Conservation (phyloP, 2,797 vertebrate species). For the Tiaroga cobitis region DNA sequence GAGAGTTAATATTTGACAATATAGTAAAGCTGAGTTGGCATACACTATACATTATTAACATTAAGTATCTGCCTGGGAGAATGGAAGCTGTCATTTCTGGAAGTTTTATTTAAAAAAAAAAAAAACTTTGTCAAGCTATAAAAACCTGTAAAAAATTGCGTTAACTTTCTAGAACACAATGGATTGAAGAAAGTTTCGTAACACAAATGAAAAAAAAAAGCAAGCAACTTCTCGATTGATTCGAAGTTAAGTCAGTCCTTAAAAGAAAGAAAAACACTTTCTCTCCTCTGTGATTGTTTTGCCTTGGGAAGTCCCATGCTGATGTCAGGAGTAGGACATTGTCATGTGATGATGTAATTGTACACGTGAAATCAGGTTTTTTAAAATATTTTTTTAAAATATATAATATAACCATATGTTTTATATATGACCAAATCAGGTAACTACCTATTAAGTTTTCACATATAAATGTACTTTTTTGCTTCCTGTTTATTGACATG, state of each 20-base stretch:
- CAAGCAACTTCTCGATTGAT: background rate
- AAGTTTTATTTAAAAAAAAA: background rate
- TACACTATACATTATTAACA: background rate
- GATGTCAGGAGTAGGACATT: slow-evolving; percentile 1
- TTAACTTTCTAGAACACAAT: background rate
- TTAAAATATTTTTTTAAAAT: no score
- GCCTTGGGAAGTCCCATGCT: slow-evolving; percentile 10
- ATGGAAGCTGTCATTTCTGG: no score
- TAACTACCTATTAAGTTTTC: background rate
- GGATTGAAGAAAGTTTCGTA: background rate
- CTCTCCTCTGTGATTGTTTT: background rate
- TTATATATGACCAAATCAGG: background rate
- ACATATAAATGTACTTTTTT: background rate
- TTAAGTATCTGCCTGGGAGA: background rate
- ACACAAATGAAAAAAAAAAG: background rate
- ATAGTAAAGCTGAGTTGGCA: background rate
- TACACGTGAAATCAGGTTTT: background rate
- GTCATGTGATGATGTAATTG: slow-evolving; percentile 14
- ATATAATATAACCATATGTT: no score
- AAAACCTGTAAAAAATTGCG: background rate
- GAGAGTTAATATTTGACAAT: slow-evolving; percentile 32
- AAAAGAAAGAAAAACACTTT: background rate
- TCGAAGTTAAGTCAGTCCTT: background rate
- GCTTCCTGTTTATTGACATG: background rate
- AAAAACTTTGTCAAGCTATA: background rate